Evolutionary conservation across 1,140 invertebrate species (phyloP), one percentile per base, ranked within the genome.

Genomic region (Tetraneura akinire): DNA sequence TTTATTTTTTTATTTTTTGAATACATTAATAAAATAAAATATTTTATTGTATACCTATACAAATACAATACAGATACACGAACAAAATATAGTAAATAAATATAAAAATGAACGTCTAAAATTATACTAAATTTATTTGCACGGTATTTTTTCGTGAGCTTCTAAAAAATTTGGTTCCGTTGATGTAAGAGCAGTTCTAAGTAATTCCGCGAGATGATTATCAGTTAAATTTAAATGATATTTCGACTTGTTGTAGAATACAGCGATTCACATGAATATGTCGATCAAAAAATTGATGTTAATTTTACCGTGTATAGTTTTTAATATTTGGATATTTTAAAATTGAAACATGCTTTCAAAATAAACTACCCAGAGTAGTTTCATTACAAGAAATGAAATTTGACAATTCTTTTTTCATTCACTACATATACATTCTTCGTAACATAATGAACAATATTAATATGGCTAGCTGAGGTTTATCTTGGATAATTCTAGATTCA

Each of bases 361-460:
- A n/a, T n/a, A n/a, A n/a, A n/a, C n/a, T 47, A 70, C 23, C 66
- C 21, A n/a, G 14, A 70, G 66, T 70, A 3, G 42, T 70, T 70
- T 70, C 13, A 10, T 70, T 47, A 1, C 47, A 49, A 14, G 42
- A 23, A 47, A 68, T 68, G 21, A 68, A n/a, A 45, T 45, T 37
- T 45, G 45, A 68, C 18, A 68, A 68, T n/a, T 45, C 42, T 70
- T 70, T 42, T 47, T 70, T 70, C 66, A 70, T n/a, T n/a, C n/a
- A n/a, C n/a, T n/a, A n/a, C 21, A 26, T 47, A n/a, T 49, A 70
- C 5, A 70, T 70, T 42, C 14, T n/a, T 47, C 64, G 64, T 23
- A 68, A 68, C 37, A 47, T 68, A 68, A 68, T 42, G 64, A 45
- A 68, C 37, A 68, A 45, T n/a, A n/a, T n/a, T n/a, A n/a, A 32